Conservation (phyloP, 2,888 invertebrate genomes). For the Microctonus hyperodae region DNA sequence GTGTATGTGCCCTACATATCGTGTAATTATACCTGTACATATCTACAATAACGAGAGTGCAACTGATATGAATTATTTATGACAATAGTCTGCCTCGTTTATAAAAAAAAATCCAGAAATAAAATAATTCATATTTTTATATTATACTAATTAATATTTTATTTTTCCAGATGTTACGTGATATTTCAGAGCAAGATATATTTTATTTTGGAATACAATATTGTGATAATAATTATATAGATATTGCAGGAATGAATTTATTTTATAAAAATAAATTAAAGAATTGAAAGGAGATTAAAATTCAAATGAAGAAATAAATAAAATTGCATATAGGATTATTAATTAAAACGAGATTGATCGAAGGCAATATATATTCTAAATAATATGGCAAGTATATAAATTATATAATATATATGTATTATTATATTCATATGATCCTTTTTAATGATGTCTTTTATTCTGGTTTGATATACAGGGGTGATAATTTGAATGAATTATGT, state of each 20-base stretch:
- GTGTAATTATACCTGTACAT: slow-evolving; percentile 12
- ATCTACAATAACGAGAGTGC: background rate
- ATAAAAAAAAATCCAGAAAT: background rate
- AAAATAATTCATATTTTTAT: too few species aligned
- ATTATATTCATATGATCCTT: background rate
- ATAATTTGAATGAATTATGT: background rate
- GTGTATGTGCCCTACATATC: slow-evolving; percentile 32
- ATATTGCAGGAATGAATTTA: too few species aligned
- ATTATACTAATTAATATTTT: too few species aligned
- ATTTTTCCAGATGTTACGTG: too few species aligned
- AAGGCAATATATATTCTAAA: slow-evolving; percentile 9
- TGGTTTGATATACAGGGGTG: slow-evolving; percentile 2
- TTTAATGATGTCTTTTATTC: slow-evolving; percentile 12
- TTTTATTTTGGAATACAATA: too few species aligned
- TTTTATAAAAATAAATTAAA: too few species aligned
- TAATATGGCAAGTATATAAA: too few species aligned
- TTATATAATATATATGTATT: background rate
- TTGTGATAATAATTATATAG: too few species aligned
- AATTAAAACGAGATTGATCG: slow-evolving; percentile 40
- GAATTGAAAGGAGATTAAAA: too few species aligned
- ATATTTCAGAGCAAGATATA: too few species aligned
- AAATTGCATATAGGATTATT: slow-evolving; percentile 26
- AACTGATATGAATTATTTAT: background rate
- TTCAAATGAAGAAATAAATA: slow-evolving; percentile 22
- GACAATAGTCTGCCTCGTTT: background rate